A percentile compares a stretch with the other conserved stretches of the same genome.
Conservation (phyloP, 2,888 invertebrate species). For the Minunthozetes semirufus region DNA sequence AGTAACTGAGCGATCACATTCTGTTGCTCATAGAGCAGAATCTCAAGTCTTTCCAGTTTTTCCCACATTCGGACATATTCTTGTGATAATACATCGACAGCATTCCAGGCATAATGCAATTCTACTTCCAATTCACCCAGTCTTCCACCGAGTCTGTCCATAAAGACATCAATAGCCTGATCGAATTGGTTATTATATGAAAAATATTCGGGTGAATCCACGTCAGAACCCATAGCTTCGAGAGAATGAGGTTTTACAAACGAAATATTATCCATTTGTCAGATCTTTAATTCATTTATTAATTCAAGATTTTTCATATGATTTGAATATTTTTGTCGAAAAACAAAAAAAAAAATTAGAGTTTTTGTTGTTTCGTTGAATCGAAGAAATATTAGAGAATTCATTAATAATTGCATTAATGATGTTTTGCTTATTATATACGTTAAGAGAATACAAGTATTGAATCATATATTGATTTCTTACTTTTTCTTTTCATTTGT, state of each 20-base stretch:
- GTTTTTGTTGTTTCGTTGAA: not conserved
- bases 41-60: slow-evolving; percentile 76
- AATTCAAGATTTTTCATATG: not conserved
- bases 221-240: not conserved
- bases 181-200: slow-evolving; percentile 30
- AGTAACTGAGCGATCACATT: slow-evolving; percentile 79
- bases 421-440: not conserved
- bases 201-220: slow-evolving; percentile 13
- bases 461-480: slow-evolving; percentile 16
- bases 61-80: slow-evolving; percentile 94
- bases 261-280: slow-evolving; percentile 2
- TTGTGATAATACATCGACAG: slow-evolving; percentile 77
- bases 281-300: not conserved
- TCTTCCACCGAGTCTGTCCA: slow-evolving; percentile 79
- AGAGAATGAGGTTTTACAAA: not conserved
- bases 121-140: slow-evolving; percentile 82
- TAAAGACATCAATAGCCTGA: slow-evolving; percentile 65
- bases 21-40: slow-evolving; percentile 76
- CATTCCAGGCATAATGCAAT: slow-evolving; percentile 84
- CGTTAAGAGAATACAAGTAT: not conserved
- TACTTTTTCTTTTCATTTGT: not conserved
- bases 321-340: not conserved
- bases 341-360: not conserved
- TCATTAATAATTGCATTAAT: not conserved
- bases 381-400: not conserved